Conservation (phyloP, 2,797 vertebrate genomes). For the Phoeniculus purpureus region DNA sequence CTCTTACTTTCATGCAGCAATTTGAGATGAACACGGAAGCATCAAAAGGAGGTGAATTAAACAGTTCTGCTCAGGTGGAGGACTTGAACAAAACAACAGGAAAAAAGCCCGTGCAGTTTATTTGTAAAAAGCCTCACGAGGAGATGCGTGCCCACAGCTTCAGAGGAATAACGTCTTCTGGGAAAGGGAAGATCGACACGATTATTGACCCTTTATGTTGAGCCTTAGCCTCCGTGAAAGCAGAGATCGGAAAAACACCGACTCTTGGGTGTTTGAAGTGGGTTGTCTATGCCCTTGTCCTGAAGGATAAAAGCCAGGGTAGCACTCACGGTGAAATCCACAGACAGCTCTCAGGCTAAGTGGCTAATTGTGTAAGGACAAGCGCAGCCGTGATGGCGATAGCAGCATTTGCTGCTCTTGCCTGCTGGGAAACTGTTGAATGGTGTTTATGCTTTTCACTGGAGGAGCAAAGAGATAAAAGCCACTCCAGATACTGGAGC, state of each 20-base stretch:
- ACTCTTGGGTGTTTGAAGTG: slow-evolving; percentile 1
- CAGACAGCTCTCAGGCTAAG: slow-evolving; percentile 20
- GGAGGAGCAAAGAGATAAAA: slow-evolving; percentile 42
- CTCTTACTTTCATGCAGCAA: slow-evolving; percentile 53
- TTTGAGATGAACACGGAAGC: slow-evolving; percentile 50
- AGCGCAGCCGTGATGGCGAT: background rate
- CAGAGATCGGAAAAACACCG: background rate
- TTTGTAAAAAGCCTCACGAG: slow-evolving; percentile 53
- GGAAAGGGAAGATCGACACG: background rate
- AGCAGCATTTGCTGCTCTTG: slow-evolving; percentile 7
- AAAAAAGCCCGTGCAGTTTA: background rate
- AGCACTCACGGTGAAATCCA: slow-evolving; percentile 3
- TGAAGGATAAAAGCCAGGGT: slow-evolving; percentile 39
- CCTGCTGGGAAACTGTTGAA: slow-evolving; percentile 16
- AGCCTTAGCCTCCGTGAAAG: background rate
- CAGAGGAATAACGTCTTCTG: background rate
- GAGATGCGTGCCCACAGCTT: background rate
- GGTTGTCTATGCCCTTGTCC: slow-evolving; percentile 34
- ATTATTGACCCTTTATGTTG: slow-evolving; percentile 15
- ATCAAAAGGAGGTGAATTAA: slow-evolving; percentile 57
- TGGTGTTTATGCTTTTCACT: background rate
- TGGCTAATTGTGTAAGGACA: slow-evolving; percentile 50
- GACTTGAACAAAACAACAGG: slow-evolving; percentile 32
- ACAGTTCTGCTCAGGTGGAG: slow-evolving; percentile 50
- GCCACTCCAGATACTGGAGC: slow-evolving; percentile 20